A percentile compares a stretch with the other conserved stretches of the same genome.
phyloP scores from a whole-genome alignment of 2,888 invertebrate genomes.

The Ptychoptera albimana region DNA sequence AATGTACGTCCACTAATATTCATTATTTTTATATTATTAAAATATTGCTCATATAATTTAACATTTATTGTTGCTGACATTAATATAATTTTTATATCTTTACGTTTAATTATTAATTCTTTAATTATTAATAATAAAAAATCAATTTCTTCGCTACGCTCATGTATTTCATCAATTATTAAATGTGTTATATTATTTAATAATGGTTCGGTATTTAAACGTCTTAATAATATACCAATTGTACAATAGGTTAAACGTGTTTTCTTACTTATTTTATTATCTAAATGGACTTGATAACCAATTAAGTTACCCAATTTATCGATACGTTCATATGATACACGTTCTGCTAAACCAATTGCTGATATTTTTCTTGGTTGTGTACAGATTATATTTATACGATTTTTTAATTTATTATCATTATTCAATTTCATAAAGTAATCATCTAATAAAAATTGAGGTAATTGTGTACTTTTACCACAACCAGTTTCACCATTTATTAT shows the following conservation, averaged over 20 bases:
- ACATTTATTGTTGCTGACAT: slow-evolving; percentile 92
- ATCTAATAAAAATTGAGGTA: slow-evolving; percentile 89
- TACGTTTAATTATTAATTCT: slow-evolving; percentile 52
- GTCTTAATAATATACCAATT: slow-evolving; percentile 74
- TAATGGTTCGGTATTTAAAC: slow-evolving; percentile 63
- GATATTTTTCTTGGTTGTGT: slow-evolving; percentile 86
- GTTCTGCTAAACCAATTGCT: slow-evolving; percentile 81
- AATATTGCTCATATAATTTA: slow-evolving; percentile 70
- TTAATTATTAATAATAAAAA: slow-evolving; percentile 71
- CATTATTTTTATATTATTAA: slow-evolving; percentile 59
- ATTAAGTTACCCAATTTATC: slow-evolving; percentile 40
- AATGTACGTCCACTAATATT: slow-evolving; percentile 73
- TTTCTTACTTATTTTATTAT: slow-evolving; percentile 55
- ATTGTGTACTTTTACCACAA: slow-evolving; percentile 73
- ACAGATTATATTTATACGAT: slow-evolving; percentile 66
- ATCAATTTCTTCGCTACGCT: slow-evolving; percentile 80
- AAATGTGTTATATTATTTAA: slow-evolving; percentile 66
- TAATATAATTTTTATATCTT: slow-evolving; percentile 65
- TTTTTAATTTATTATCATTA: slow-evolving; percentile 34
- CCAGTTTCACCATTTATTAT: slow-evolving; percentile 76
- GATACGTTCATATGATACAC: slow-evolving; percentile 72
- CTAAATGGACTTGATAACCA: slow-evolving; percentile 59
- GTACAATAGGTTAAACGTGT: slow-evolving; percentile 87
- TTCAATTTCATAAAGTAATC: slow-evolving; percentile 47
- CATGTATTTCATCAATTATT: slow-evolving; percentile 85